A percentile compares a stretch with the other conserved stretches of the same genome.
Evolutionary conservation across 2,797 vertebrate species (phyloP).

Genomic region (Tolypeutes matacus): DNA sequence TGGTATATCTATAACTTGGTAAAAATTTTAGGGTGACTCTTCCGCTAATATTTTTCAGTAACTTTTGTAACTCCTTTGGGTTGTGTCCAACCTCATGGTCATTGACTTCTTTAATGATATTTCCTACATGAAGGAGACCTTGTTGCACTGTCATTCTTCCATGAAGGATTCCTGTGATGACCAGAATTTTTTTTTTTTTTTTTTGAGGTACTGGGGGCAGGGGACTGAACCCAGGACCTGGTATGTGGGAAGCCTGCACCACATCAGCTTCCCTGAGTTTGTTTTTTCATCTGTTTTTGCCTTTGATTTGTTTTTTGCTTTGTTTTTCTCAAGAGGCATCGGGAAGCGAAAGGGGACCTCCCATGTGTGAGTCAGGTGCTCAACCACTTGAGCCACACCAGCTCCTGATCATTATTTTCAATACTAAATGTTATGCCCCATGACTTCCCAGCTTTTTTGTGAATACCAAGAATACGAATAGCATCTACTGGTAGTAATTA

Average conservation of each 20-base stretch:
- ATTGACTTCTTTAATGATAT: conserved; percentile 97
- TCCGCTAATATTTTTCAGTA: conserved; percentile 95
- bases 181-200: too few species aligned
- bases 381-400: too few species aligned
- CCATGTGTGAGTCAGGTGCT: too few species aligned
- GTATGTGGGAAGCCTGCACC: too few species aligned
- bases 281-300: too few species aligned
- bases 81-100: conserved; percentile 94
- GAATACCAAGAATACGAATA: conserved; percentile 98
- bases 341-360: too few species aligned
- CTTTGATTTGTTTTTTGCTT: too few species aligned
- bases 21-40: conserved; percentile 97
- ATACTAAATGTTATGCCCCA: conserved; percentile 97
- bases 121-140: conserved; percentile 96
- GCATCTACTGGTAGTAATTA: conserved; percentile 96
- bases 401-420: conserved; percentile 90
- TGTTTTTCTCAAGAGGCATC: too few species aligned
- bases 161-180: conserved; percentile 90
- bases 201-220: too few species aligned
- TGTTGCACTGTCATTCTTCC: conserved; percentile 96
- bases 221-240: too few species aligned
- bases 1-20: conserved; percentile 31
- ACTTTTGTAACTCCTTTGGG: conserved; percentile 95
- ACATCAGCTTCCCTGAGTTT: too few species aligned
- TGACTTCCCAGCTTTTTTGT: conserved; percentile 97